Evolutionary conservation across 1,140 invertebrate species (phyloP), one percentile per base, ranked within the genome.

Genomic region (Drosophila serrata): DNA sequence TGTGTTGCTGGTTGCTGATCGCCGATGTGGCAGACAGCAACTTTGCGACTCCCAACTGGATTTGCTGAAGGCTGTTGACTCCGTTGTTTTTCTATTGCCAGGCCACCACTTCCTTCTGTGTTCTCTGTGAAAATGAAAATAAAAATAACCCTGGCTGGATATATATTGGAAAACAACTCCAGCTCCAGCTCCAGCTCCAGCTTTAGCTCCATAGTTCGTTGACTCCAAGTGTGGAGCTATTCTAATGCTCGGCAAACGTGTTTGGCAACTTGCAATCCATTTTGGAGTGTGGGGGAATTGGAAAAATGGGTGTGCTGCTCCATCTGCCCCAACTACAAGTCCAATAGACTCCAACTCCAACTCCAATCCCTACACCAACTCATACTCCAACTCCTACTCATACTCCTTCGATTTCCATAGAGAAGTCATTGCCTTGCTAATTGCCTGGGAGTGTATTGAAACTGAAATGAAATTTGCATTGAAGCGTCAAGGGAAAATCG

Each of bases 71-170:
- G 80, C 82, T 87, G 63, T 87, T 87, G 82, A 87, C 82, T 87
- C 43, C 68, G 69, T 84, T 87, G 75, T 87, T 87, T 87, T 87
- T 87, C 82, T 87, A 87, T 87, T 88, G 82, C 82, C 84, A 67
- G 82, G 77, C 63, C 79, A 19, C 46, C 62, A 88, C 82, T 88
- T 88, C 82, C 84, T 86, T 74, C 82, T 88, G 42, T 19, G 13
- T 31, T 59, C 64, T 46, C 8, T 22, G 17, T 1, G 15, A 53
- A 53, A 24, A 19, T 22, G 19, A 19, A 6, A 19, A 15, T 6
- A 37, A 53, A 55, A 55, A 1, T 3, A 55, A 24, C 19, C 8
- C 58, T 40, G 45, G 46, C 63, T 79, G 59, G 69, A 67, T 65
- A 62, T 65, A 62, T 72, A 72, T 68, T 42, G 53, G 40, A 69